Base-by-base conservation (phyloP, 2,113 vertebrate species). In the Xiphophorus couchianus region DNA sequence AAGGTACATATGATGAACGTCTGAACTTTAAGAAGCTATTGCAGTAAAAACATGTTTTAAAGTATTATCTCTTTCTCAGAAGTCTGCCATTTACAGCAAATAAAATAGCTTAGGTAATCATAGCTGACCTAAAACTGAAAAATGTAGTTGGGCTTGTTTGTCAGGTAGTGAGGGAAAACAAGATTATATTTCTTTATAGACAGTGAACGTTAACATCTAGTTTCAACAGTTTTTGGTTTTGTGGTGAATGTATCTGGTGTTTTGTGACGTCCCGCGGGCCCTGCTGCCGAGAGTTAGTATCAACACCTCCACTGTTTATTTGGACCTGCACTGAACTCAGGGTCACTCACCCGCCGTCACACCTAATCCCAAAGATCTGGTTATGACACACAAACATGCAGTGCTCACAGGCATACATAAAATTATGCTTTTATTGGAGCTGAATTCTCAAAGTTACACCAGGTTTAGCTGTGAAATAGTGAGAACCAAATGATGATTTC, bases 251-350 rank as follows among this genome's bases (percentile, higher is more conserved):
- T 48, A 62, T 82, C 73, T 84, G 77, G 69, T 76, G 78, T 71
- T 71, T 70, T 68, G 79, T 82, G 75, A 72, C 17, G 63, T 86
- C 84, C 77, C 79, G 67, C 22, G 80, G 83, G 84, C 78, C 80
- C 73, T 77, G 67, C 81, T 72, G 80, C 86, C 66, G 86, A 90
- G 82, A 81, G 78, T 87, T 79, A 81, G 77, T 78, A 87, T 92
- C 90, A 93, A 93, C 92, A 92, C 84, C 83, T 91, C 62, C 82
- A 63, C 79, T 87, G 88, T 91, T 90, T 92, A 84, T 92, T 87
- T 92, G 86, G 80, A 80, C 76, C 66, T 13, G 61, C 69, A 4
- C 62, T 84, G 86, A 84, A 85, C 89, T 76, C 81, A 13, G 72
- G 87, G 86, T 93, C 86, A 80, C 81, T 80, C 76, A 66, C 58